Conservation (phyloP, 2,113 vertebrate genomes). For the Engraulis encrasicolus region DNA sequence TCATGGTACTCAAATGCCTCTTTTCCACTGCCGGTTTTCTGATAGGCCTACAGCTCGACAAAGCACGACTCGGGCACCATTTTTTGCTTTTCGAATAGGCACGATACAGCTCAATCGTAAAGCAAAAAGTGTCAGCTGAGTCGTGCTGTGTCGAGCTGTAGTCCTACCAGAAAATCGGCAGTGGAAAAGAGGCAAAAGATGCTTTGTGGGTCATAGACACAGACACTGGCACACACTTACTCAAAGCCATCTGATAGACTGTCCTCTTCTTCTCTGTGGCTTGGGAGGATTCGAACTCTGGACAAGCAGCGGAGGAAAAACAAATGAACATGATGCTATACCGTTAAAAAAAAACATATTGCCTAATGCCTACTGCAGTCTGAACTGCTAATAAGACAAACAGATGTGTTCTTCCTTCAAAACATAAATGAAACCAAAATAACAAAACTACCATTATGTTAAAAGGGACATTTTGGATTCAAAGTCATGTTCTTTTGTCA, state of each 20-base stretch:
- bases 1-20: no score
- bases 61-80: no score
- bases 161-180: no score
- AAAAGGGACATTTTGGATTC: background rate
- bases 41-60: no score
- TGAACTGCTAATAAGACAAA: background rate
- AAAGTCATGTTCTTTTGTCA: background rate
- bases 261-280: slow-evolving; percentile 92
- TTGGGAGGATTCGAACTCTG: slow-evolving; percentile 88
- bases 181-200: no score
- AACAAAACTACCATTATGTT: background rate
- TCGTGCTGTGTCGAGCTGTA: no score
- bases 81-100: no score
- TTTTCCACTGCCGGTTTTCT: no score
- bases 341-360: background rate
- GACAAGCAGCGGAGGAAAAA: slow-evolving; percentile 29
- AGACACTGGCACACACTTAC: slow-evolving; percentile 73
- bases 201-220: background rate
- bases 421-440: background rate
- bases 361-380: no score
- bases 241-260: slow-evolving; percentile 94
- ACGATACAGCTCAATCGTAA: no score
- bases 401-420: background rate
- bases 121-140: no score
- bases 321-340: background rate